phyloP scores from a whole-genome alignment of 2,113 vertebrate species.

The Prietella phreatophila region DNA sequence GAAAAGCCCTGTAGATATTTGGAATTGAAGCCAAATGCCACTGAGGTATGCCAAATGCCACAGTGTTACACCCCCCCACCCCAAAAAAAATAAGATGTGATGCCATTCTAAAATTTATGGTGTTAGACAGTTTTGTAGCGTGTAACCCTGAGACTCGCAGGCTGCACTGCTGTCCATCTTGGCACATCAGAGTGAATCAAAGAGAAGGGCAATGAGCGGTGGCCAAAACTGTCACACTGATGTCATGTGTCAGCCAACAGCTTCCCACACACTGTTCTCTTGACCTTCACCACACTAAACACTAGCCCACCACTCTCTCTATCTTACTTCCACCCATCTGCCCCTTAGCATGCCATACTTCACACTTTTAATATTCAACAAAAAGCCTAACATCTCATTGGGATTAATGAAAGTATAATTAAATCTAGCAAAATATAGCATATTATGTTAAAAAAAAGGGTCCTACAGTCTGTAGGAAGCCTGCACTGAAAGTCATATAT shows the following conservation, averaged over 20 bases:
- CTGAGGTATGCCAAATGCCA: slow-evolving; percentile 56
- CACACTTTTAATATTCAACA: slow-evolving; percentile 36
- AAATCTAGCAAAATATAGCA: slow-evolving; percentile 6
- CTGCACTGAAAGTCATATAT: too few species aligned
- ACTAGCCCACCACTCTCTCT: slow-evolving; percentile 30
- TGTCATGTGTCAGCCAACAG: slow-evolving; percentile 66
- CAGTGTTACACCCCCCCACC: slow-evolving; percentile 52
- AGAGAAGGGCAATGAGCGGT: slow-evolving; percentile 63
- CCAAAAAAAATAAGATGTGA: slow-evolving; percentile 59
- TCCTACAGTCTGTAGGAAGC: background rate
- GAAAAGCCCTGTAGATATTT: slow-evolving; percentile 60
- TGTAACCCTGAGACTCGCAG: slow-evolving; percentile 59
- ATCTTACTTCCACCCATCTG: slow-evolving; percentile 30
- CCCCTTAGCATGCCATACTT: slow-evolving; percentile 21
- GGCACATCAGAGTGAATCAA: slow-evolving; percentile 69
- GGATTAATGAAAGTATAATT: slow-evolving; percentile 17
- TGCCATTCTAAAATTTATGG: slow-evolving; percentile 56
- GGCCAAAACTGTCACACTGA: slow-evolving; percentile 70
- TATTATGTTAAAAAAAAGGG: background rate
- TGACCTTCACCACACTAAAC: slow-evolving; percentile 52
- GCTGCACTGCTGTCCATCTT: slow-evolving; percentile 65
- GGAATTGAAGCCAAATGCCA: slow-evolving; percentile 63
- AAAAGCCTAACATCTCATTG: slow-evolving; percentile 7
- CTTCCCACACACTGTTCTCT: slow-evolving; percentile 47
- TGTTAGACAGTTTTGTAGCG: slow-evolving; percentile 55